Base-by-base conservation (phyloP, 2,888 invertebrate species). In the Drosophila emarginata region DNA sequence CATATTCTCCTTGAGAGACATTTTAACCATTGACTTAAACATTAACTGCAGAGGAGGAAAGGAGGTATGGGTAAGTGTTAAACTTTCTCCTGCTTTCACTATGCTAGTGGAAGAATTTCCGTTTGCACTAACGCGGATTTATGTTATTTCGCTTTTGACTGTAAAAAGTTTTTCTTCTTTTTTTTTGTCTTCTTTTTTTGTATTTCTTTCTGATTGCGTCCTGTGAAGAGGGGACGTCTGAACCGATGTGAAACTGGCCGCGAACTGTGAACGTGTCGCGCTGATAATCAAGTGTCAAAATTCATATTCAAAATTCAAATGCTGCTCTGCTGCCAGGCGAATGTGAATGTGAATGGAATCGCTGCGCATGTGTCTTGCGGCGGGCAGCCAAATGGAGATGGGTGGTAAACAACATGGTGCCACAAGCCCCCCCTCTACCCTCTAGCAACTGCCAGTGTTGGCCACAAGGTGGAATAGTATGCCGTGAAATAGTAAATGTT, bases 281-380 rank as follows among this genome's bases (percentile, higher is more conserved):
- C 81, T 85, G 86, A 85, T 85, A 85, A 86, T 86, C 84, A 85
- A 85, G 84, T 86, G 85, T 86, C 85, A 86, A 87, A 85, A 86
- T 80, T 86, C 80, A 86, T 84, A 86, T 85, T 85, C 84, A 78
- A 86, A 86, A 84, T 80, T 86, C 86, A 84, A 85, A 84, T 73
- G 80, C 58, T 72, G 79, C 83, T 79, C 60, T 67, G 62, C 76
- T 45, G 45, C 11, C 45, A 45, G 45, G 21, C 45, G 21, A 45
- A 21, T 45, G 40, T 45, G 45, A 45, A 21, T 45, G 45, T 21
- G 45, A 45, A 45, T 45, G 62, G 37, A 52, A 59, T 69, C 85
- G 83, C 67, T 80, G 87, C 87, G 87, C 87, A 87, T 87, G 87
- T 86, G 80, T 82, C 83, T 73, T 83, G 73, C 76, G 68, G 71